Base-by-base conservation (phyloP, 2,797 vertebrate genomes). In the Falco naumanni region DNA sequence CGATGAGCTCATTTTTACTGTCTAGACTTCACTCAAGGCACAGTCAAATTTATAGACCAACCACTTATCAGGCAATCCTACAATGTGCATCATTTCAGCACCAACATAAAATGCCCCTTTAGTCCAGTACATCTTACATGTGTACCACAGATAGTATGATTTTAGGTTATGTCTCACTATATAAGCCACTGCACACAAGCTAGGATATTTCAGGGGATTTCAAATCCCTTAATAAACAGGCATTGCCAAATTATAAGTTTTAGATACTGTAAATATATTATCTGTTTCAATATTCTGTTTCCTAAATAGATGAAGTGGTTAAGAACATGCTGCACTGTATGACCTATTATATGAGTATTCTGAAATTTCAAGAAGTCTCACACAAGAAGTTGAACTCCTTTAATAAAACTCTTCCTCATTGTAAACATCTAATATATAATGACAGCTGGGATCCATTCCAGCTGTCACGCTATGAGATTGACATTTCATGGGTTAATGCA, bases 401-500 rank as follows among this genome's bases (percentile, higher is more conserved):
- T 71, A 72, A 79, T 60, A 74, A 75, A 92, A 81, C 12, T 86
- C 22, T 24, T 93, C 29, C n/a, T 87, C 6, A 19, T 31, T 72
- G n/a, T 76, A 94, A 94, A 93, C 50, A 76, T 43, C 25, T 90
- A 81, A 89, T 87, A 68, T 68, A 64, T 71, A 81, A 81, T 75
- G 69, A 71, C 53, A 87, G 50, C 45, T 75, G 61, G 37, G 37
- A 79, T 86, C 61, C 65, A 84, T 88, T 92, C 57, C 57, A 93
- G 18, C 31, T 90, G 37, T 77, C 56, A 43, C 59, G 21, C 33
- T 59, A 59, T 59, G 24, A 88, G 34, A 93, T 19, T 86, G 77
- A 78, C 61, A 78, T 84, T 78, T 86, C 17, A 10, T 16, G 17
- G n/a, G 22, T 84, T 86, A 93, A 84, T 26, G 31, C 34, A 56